Percentiles rank a stretch among this genome's conserved stretches.
Conservation (phyloP, 1,140 invertebrate species). For the Psix sp. region DNA sequence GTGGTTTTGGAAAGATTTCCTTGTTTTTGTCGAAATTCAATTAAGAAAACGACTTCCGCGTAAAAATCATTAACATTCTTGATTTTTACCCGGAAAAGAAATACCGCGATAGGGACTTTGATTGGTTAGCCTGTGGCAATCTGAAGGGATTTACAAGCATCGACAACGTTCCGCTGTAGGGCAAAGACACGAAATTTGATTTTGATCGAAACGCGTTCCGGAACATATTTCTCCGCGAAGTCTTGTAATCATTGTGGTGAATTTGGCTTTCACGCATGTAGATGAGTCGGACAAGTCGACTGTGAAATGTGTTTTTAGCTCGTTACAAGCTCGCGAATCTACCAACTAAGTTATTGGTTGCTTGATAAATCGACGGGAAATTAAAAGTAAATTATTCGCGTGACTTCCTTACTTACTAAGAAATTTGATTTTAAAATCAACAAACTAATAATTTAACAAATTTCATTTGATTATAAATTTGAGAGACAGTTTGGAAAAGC, state of each 20-base stretch:
- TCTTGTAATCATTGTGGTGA: conserved; percentile 30
- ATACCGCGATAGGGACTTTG: conserved; percentile 18
- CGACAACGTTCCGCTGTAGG: conserved; percentile 34
- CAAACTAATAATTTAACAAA: too few species aligned
- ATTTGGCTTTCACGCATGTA: conserved; percentile 18
- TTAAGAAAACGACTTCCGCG: conserved; percentile 1
- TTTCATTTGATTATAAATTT: too few species aligned
- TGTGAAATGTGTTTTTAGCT: conserved; percentile 69
- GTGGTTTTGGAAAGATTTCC: too few species aligned
- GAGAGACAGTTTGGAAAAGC: too few species aligned
- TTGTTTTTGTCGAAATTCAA: too few species aligned
- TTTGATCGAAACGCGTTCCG: conserved; percentile 18
- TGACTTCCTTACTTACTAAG: conserved; percentile 22
- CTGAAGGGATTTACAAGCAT: conserved; percentile 2
- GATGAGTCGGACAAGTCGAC: conserved; percentile 42
- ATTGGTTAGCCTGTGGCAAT: conserved; percentile 19
- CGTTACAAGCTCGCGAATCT: conserved; percentile 55
- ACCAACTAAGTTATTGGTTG: conserved; percentile 61
- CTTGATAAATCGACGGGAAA: conserved; percentile 63
- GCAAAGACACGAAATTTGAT: conserved; percentile 34
- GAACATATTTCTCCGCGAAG: conserved; percentile 36
- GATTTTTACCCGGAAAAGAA: conserved; percentile 35
- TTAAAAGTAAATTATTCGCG: conserved; percentile 60
- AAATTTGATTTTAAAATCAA: not conserved
- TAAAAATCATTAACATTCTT: too few species aligned